Evolutionary conservation across 2,888 invertebrate genomes (phyloP).

Genomic region (Drosophila melanosoma): DNA sequence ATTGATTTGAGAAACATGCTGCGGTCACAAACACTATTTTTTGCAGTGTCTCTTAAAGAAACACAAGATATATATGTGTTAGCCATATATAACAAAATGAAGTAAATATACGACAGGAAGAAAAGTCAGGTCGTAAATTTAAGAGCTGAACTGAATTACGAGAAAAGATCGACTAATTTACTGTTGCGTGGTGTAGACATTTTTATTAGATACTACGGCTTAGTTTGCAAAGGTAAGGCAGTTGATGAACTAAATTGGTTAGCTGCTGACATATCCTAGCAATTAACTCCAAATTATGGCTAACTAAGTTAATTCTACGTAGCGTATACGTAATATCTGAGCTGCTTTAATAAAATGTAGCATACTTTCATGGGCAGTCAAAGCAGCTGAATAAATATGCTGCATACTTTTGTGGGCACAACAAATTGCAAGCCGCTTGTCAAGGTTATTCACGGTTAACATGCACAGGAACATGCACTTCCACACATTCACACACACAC

Average conservation of each 20-base stretch:
- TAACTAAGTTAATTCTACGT: not conserved
- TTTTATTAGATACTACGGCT: not conserved
- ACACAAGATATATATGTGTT: not conserved
- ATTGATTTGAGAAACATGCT: not conserved
- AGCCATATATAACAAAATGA: not conserved
- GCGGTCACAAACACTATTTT: too few relatives aligned
- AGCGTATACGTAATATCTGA: not conserved
- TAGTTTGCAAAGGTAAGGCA: not conserved
- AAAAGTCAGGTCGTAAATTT: not conserved
- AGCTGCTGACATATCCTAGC: not conserved
- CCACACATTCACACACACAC: not conserved
- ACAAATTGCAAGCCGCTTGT: constrained; percentile 25
- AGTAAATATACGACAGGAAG: not conserved
- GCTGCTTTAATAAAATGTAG: not conserved
- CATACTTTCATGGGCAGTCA: not conserved
- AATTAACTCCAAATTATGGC: not conserved
- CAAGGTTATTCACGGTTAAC: constrained; percentile 22
- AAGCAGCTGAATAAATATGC: constrained; percentile 1
- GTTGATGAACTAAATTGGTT: not conserved
- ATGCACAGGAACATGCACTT: not conserved
- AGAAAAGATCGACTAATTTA: not conserved
- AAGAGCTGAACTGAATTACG: not conserved
- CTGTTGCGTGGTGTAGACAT: not conserved
- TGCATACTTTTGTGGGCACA: constrained; percentile 14
- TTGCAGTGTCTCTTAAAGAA: not conserved